Conservation (phyloP, 2,797 vertebrate species). For the Xyrichtys novacula region DNA sequence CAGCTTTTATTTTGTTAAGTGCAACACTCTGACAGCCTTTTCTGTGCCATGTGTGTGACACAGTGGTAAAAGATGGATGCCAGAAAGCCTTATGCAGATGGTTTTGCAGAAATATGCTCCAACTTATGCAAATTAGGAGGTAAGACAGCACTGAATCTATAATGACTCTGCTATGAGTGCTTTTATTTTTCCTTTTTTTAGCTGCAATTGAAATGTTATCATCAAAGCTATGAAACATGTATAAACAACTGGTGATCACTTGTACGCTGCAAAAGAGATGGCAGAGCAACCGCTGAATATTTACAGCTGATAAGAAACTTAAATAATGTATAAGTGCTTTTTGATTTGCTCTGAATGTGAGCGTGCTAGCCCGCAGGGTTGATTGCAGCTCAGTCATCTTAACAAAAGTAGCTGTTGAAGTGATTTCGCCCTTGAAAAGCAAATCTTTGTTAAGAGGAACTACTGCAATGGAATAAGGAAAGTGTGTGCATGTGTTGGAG, state of each 20-base stretch:
- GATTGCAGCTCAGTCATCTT: conserved; percentile 36
- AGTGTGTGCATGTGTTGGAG: conserved; percentile 1
- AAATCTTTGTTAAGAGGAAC: conserved; percentile 46
- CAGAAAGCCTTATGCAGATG: neutral
- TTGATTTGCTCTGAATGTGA: conserved; percentile 31
- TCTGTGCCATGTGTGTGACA: neutral
- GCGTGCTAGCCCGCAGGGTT: conserved; percentile 11
- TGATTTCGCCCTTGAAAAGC: conserved; percentile 50
- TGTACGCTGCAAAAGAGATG: conserved; percentile 12
- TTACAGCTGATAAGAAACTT: conserved; percentile 34
- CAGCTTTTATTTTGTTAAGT: neutral
- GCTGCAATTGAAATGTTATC: conserved; percentile 17
- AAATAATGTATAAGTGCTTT: conserved; percentile 17
- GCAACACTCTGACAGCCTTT: too few relatives aligned
- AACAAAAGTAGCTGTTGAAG: conserved; percentile 37
- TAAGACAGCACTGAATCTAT: neutral
- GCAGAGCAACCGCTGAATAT: conserved; percentile 33
- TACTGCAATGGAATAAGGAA: conserved; percentile 8
- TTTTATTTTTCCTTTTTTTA: neutral
- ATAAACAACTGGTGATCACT: conserved; percentile 24
- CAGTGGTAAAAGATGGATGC: neutral
- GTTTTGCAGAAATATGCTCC: neutral
- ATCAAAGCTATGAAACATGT: conserved; percentile 23
- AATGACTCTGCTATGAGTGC: neutral
- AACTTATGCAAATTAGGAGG: neutral